These are phyloP conservation scores for Dolichallabes microphthalmus DNA, from an alignment of 2,113 vertebrate species.

Conservation along the genomic window DNA sequence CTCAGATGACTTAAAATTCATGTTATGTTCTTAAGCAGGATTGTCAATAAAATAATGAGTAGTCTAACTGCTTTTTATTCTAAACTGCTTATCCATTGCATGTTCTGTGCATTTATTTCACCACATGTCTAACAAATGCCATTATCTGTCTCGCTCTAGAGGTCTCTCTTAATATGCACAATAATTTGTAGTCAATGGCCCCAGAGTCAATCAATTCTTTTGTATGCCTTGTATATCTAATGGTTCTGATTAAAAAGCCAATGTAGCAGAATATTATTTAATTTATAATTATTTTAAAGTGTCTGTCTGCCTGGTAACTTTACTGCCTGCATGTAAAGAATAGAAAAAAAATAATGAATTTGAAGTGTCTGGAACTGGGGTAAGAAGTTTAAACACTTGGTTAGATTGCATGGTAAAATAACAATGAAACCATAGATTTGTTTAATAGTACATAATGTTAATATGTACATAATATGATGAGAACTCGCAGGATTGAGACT, in stretches of 20 bases:
- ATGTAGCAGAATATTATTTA: constrained; percentile 19
- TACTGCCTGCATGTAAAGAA: too few relatives aligned
- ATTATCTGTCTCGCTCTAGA: background rate
- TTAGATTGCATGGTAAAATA: too few relatives aligned
- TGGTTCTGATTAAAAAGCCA: constrained; percentile 32
- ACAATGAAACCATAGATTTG: too few relatives aligned
- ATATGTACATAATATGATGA: too few relatives aligned
- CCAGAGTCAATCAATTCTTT: background rate
- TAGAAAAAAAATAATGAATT: too few relatives aligned
- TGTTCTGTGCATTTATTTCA: background rate
- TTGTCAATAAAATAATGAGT: background rate
- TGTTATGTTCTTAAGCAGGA: background rate
- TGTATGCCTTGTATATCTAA: constrained; percentile 4
- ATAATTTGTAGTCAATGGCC: background rate
- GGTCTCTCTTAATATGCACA: background rate
- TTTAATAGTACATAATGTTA: too few relatives aligned
- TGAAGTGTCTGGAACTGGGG: too few relatives aligned
- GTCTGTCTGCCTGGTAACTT: background rate
- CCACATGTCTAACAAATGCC: background rate
- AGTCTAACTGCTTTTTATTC: background rate
- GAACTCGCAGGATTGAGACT: too few relatives aligned
- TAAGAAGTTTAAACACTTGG: too few relatives aligned
- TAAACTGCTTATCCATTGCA: background rate
- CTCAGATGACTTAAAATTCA: too few relatives aligned
- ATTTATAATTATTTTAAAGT: constrained; percentile 36